Base-by-base conservation (phyloP, 2,797 vertebrate species). In the Enteromius viviparus region DNA sequence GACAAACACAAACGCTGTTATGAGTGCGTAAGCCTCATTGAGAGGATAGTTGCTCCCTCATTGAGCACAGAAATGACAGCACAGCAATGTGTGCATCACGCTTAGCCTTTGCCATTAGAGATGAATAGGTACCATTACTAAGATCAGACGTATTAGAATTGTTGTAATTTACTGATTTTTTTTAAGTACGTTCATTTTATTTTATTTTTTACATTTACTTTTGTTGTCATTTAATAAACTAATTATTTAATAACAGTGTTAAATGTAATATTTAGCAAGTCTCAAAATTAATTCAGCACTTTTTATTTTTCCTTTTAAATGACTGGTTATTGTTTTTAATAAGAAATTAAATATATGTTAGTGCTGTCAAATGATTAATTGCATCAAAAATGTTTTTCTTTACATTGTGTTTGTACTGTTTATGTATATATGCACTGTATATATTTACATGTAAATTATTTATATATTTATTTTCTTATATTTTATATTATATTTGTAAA, bases 1-100 rank as follows among this genome's bases (percentile, higher is more conserved):
- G 69, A 88, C 87, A 89, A 89, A 62, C 90, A 89, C 87, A 85
- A 88, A 77, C 40, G 70, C 76, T 55, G 85, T 85, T 71, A 79
- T 53, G 32, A 79, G 62, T 86, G 77, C 82, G 85, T 69, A 83
- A 62, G 75, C 83, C 80, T 77, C 65, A 69, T 9, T 53, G 47
- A 68, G 78, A 32, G 26, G 78, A 55, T 40, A 68, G n/a, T 26
- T 68, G 32, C 65, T 79, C 60, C 42, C 60, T 78, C 60, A 78
- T 49, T 12, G 42, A 60, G 75, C 55, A 77, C 53, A 77, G 45
- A 40, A 76, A 76, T 23, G 51, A 76, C 72, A 76, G 51, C 72
- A 26, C 51, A 76, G 72, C 72, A 76, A 58, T 58, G 72, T 58
- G 32, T 15, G 72, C 21, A 75, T 23, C 12, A 75, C 58, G 23